phyloP scores from a whole-genome alignment of 2,888 invertebrate species.

The Resseliella maxima region DNA sequence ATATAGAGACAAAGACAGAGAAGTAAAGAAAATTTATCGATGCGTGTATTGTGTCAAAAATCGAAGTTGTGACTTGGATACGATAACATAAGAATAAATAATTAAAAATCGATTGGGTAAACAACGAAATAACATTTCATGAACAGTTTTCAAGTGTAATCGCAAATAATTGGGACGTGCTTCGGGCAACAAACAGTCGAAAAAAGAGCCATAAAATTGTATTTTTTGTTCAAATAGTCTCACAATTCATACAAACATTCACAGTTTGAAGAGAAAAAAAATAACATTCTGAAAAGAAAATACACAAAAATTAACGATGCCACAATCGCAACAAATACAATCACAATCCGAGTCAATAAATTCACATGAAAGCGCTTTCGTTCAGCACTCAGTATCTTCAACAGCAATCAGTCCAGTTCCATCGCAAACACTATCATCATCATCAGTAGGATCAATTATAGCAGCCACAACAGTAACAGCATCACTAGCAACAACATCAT shows the following conservation, averaged over 20 bases:
- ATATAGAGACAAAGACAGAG: not conserved
- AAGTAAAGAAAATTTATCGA: not conserved
- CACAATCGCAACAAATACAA: not conserved
- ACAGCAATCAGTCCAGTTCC: slow-evolving; percentile 60
- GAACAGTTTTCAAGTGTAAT: not conserved
- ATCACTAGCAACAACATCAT: slow-evolving; percentile 52
- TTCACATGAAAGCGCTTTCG: slow-evolving; percentile 42
- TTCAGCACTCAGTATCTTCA: slow-evolving; percentile 33
- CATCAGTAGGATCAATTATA: too few relatives aligned
- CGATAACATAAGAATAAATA: slow-evolving; percentile 24
- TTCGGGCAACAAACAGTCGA: too few relatives aligned
- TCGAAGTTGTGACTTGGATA: not conserved
- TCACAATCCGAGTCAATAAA: not conserved
- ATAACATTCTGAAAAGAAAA: not conserved
- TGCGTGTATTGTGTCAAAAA: not conserved
- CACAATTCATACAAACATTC: too few relatives aligned
- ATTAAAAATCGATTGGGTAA: not conserved
- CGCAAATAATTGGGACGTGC: not conserved
- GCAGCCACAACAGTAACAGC: slow-evolving; percentile 1
- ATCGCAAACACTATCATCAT: slow-evolving; percentile 63
- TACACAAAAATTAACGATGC: not conserved
- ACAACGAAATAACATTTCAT: not conserved
- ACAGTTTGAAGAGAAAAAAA: not conserved
- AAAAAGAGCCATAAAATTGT: too few relatives aligned
- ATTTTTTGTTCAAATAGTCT: too few relatives aligned